phyloP scores from a whole-genome alignment of 2,888 invertebrate genomes.

The Campoplex nolae region DNA sequence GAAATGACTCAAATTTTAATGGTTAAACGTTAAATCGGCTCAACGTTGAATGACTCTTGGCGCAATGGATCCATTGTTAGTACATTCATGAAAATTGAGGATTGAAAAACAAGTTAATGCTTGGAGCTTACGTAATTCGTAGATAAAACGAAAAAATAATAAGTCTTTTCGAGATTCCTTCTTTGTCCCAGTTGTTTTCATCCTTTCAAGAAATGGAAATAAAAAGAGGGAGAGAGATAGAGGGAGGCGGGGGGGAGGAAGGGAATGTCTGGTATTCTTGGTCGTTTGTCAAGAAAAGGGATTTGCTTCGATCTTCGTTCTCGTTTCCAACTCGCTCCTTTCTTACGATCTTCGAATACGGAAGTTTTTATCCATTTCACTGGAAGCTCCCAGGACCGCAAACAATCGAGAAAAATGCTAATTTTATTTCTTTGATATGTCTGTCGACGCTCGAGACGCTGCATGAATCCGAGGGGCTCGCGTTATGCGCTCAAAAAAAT shows the following conservation, averaged over 20 bases:
- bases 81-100: slow-evolving; percentile 4
- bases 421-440: slow-evolving; percentile 52
- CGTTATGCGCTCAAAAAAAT: not conserved
- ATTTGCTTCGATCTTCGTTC: slow-evolving; percentile 24
- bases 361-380: slow-evolving; percentile 56
- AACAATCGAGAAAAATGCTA: slow-evolving; percentile 39
- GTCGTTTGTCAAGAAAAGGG: slow-evolving; percentile 32
- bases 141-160: slow-evolving; percentile 4
- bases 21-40: not conserved
- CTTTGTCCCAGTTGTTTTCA: slow-evolving; percentile 27
- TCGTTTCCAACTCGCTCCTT: slow-evolving; percentile 37
- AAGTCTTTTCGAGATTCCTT: slow-evolving; percentile 21
- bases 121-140: slow-evolving; percentile 41
- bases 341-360: slow-evolving; percentile 43
- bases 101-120: slow-evolving; percentile 22
- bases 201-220: slow-evolving; percentile 13
- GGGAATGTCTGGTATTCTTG: slow-evolving; percentile 35
- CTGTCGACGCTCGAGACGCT: not conserved
- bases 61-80: not conserved
- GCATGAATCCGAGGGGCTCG: not conserved
- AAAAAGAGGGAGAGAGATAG: not conserved
- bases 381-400: not conserved
- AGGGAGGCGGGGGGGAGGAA: not conserved
- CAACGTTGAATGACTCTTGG: slow-evolving; percentile 1
- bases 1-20: not conserved